phyloP scores from a whole-genome alignment of 1,140 invertebrate genomes.

The Magallana angulata region DNA sequence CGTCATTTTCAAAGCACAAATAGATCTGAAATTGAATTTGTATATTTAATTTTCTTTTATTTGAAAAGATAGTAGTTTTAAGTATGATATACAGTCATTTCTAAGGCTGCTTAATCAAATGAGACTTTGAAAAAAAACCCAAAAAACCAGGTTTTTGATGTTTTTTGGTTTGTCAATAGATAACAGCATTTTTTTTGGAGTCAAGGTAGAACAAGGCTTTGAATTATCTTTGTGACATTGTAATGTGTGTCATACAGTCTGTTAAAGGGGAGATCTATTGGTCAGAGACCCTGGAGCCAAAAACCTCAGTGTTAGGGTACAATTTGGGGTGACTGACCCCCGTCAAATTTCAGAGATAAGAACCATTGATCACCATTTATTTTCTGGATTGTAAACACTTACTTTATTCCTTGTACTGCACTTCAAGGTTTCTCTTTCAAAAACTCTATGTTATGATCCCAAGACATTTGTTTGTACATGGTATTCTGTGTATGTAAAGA shows the following conservation, averaged over 20 bases:
- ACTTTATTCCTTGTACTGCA: background rate
- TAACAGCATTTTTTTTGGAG: background rate
- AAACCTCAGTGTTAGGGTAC: background rate
- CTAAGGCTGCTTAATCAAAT: no score
- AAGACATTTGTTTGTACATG: constrained; percentile 1
- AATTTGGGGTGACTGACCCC: background rate
- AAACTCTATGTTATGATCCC: background rate
- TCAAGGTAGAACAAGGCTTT: background rate
- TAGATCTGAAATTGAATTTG: no score
- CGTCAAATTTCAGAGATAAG: background rate
- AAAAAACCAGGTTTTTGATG: background rate
- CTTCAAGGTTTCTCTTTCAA: constrained; percentile 12
- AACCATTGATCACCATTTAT: constrained; percentile 5
- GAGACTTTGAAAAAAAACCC: no score
- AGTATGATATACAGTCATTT: no score
- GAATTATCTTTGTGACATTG: constrained; percentile 1
- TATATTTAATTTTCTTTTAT: no score
- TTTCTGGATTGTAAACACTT: background rate
- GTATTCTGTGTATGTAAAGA: background rate
- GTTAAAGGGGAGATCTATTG: background rate
- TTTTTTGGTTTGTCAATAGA: background rate
- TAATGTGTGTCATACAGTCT: background rate
- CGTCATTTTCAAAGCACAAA: background rate
- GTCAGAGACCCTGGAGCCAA: background rate
- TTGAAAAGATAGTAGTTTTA: no score